Evolutionary conservation across 2,113 vertebrate species (phyloP), one percentile per base, ranked within the genome.

Genomic region (Serranochromis macrocephalus): DNA sequence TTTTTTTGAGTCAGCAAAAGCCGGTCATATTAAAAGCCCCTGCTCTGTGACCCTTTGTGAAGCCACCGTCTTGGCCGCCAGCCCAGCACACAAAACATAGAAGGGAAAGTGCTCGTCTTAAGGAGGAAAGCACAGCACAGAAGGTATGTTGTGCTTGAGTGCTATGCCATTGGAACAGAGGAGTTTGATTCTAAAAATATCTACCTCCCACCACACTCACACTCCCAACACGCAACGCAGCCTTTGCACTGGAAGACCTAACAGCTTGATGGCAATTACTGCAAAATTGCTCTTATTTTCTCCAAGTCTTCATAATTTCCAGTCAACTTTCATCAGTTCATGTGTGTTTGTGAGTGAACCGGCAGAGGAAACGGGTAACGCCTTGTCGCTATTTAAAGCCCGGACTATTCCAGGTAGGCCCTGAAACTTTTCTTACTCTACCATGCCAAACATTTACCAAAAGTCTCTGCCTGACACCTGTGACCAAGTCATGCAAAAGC

Each of bases 221-320:
- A 85, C 88, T 95, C 94, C 90, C 83, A 88, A 94, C 89, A 95
- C 63, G 63, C 63, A 21, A 68, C 63, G 80, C 57, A 83, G 88
- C 71, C 84, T 90, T 87, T 90, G 91, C 87, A 90, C 90, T 79
- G 68, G 88, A 89, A 94, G 88, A 92, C 88, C 87, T 49, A 88
- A 93, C 91, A 85, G 85, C 91, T 94, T 29, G 84, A 93, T 92
- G 91, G 90, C 94, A 96, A 95, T 96, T 95, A 95, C 93, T 85
- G 75, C 83, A 91, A 95, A 96, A 95, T 94, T 89, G 85, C 93
- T 93, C 90, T 84, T 92, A 91, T 94, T 95, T 95, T 93, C 92
- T 95, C 89, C 8, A 91, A 88, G 88, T 86, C 91, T 92, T 96
- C 94, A 96, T 93, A 94, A 95, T 97, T 96, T 96, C 96, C 96